These are phyloP conservation scores for Amphipyra berbera DNA, from an alignment of 2,888 invertebrate species.

Conservation along the genomic window DNA sequence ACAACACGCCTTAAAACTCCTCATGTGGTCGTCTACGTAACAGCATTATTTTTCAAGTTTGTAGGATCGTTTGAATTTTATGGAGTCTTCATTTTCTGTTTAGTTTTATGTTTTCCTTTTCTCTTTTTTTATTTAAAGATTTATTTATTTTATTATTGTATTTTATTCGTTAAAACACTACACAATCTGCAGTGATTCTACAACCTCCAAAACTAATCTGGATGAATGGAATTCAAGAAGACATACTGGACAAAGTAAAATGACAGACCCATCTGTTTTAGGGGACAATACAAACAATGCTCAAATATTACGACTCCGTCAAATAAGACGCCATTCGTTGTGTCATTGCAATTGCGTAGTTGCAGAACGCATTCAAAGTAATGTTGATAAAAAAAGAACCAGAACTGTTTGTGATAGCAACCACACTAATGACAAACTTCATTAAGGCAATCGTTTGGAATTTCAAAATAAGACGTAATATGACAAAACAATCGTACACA, in stretches of 20 bases:
- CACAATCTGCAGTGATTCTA: too few species aligned
- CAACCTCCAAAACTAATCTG: slow-evolving; percentile 2
- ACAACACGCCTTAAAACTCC: slow-evolving; percentile 72
- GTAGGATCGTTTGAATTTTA: slow-evolving; percentile 43
- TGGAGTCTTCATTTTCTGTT: neutral
- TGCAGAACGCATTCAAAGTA: slow-evolving; percentile 27
- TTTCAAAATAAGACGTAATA: slow-evolving; percentile 45
- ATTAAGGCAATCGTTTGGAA: slow-evolving; percentile 33
- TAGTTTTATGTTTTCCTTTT: neutral
- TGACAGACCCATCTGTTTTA: slow-evolving; percentile 59
- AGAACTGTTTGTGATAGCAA: slow-evolving; percentile 38
- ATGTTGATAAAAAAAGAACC: slow-evolving; percentile 43
- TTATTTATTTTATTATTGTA: neutral
- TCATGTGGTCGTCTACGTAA: slow-evolving; percentile 53
- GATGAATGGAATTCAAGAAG: slow-evolving; percentile 32
- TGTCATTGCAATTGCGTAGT: slow-evolving; percentile 55
- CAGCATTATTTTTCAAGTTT: slow-evolving; percentile 53
- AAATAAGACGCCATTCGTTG: slow-evolving; percentile 60
- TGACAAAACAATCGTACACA: slow-evolving; percentile 44
- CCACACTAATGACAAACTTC: slow-evolving; percentile 33
- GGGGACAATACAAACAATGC: slow-evolving; percentile 67
- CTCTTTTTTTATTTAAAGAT: neutral
- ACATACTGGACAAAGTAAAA: slow-evolving; percentile 52
- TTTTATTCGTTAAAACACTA: too few species aligned
- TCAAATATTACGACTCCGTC: slow-evolving; percentile 67